Percentiles rank a stretch among this genome's conserved stretches.
Conservation (phyloP, 1,140 invertebrate genomes). For the Polypedilum vanderplanki region DNA sequence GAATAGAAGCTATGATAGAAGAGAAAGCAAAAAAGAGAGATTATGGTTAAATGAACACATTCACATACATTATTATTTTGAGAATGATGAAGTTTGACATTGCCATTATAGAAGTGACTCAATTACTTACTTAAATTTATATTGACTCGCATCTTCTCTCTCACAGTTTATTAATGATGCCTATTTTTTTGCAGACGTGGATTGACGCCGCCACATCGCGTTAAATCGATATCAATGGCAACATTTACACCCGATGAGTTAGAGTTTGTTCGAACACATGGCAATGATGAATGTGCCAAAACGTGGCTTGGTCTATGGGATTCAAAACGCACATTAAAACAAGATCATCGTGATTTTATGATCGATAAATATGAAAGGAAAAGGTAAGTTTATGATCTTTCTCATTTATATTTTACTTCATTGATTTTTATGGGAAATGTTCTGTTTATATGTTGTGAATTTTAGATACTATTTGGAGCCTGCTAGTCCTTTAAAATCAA, state of each 20-base stretch:
- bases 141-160: neutral
- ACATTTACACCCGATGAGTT: constrained; percentile 95
- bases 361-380: constrained; percentile 90
- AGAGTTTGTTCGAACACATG: constrained; percentile 79
- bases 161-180: neutral
- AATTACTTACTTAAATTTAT: neutral
- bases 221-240: constrained; percentile 98
- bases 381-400: constrained; percentile 45
- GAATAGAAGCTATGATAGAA: no score
- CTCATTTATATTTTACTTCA: neutral
- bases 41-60: neutral
- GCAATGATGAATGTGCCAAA: constrained; percentile 88
- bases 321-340: constrained; percentile 56
- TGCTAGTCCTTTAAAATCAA: constrained; percentile 46
- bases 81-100: constrained; percentile 3
- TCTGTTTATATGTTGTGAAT: constrained; percentile 2
- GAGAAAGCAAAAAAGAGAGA: no score
- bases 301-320: constrained; percentile 86
- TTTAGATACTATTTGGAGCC: constrained; percentile 60
- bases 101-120: no score
- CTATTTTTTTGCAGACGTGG: constrained; percentile 69
- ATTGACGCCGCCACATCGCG: constrained; percentile 91
- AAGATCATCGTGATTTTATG: constrained; percentile 87
- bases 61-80: neutral
- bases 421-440: neutral